A percentile compares a stretch with the other conserved stretches of the same genome.
Evolutionary conservation across 2,888 invertebrate species (phyloP).

Genomic region (Spisula solida): DNA sequence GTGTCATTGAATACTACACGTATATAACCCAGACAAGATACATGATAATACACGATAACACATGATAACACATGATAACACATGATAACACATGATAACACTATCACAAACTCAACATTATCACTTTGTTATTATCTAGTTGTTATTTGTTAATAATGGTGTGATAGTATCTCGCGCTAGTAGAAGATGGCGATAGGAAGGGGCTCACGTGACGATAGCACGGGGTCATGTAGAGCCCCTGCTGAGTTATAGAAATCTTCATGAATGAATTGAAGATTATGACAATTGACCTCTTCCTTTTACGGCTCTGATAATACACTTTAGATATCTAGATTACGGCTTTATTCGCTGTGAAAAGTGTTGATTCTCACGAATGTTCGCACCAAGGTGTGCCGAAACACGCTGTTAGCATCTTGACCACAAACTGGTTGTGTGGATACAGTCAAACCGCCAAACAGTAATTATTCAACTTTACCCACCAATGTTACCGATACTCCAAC

Average conservation of each 20-base stretch:
- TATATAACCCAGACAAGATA: not conserved
- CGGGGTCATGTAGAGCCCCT: slow-evolving; percentile 24
- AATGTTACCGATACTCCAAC: too few relatives aligned
- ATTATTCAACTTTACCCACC: not conserved
- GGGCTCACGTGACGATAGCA: not conserved
- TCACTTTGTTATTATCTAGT: slow-evolving; percentile 25
- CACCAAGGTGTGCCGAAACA: slow-evolving; percentile 32
- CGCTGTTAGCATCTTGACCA: not conserved
- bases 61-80: not conserved
- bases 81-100: not conserved
- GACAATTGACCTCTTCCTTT: slow-evolving; percentile 56
- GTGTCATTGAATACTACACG: not conserved
- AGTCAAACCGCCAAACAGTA: not conserved
- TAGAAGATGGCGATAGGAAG: not conserved
- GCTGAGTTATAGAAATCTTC: slow-evolving; percentile 40
- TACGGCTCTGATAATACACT: slow-evolving; percentile 18
- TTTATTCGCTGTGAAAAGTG: slow-evolving; percentile 28
- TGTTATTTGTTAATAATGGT: slow-evolving; percentile 60
- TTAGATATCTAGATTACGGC: not conserved
- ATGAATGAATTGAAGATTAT: slow-evolving; percentile 55
- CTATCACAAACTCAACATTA: not conserved
- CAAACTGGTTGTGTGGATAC: not conserved
- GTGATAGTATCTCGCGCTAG: slow-evolving; percentile 41
- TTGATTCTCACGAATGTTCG: slow-evolving; percentile 40
- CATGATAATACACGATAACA: not conserved